Evolutionary conservation across 2,888 invertebrate species (phyloP).

Genomic region (Caenorhabditis sp.): DNA sequence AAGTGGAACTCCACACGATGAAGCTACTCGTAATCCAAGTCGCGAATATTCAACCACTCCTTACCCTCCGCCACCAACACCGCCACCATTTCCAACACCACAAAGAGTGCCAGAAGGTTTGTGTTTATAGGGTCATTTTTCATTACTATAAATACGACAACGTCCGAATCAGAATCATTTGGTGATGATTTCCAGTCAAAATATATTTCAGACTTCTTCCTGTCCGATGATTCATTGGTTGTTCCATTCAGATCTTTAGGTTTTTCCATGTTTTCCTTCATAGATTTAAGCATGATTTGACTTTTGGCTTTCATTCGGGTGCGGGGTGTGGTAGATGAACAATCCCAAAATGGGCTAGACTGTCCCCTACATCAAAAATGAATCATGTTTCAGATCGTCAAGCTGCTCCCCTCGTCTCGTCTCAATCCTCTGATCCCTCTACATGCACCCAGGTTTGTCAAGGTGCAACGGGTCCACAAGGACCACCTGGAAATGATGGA

Average conservation of each 20-base stretch:
- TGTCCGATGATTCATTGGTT: constrained; percentile 38
- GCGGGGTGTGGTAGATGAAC: background rate
- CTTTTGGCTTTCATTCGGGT: background rate
- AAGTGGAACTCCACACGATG: constrained; percentile 30
- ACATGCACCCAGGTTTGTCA: constrained; percentile 48
- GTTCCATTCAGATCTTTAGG: constrained; percentile 28
- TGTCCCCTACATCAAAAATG: no score
- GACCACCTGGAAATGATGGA: constrained; percentile 53
- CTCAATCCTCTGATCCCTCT: background rate
- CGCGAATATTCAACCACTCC: no score
- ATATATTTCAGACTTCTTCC: background rate
- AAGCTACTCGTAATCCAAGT: no score
- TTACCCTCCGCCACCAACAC: constrained; percentile 46
- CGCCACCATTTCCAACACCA: constrained; percentile 47
- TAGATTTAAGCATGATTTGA: constrained; percentile 7
- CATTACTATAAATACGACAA: no score
- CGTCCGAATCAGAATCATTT: no score
- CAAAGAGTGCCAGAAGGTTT: constrained; percentile 23
- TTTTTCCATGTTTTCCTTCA: background rate
- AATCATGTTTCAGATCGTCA: background rate
- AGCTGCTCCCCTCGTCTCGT: background rate
- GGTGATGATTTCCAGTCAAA: constrained; percentile 9
- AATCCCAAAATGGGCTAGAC: no score
- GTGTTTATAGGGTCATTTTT: no score
- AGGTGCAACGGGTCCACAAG: constrained; percentile 52